Evolutionary conservation across 1,140 invertebrate species (phyloP).

Genomic region (Nebria ingens): DNA sequence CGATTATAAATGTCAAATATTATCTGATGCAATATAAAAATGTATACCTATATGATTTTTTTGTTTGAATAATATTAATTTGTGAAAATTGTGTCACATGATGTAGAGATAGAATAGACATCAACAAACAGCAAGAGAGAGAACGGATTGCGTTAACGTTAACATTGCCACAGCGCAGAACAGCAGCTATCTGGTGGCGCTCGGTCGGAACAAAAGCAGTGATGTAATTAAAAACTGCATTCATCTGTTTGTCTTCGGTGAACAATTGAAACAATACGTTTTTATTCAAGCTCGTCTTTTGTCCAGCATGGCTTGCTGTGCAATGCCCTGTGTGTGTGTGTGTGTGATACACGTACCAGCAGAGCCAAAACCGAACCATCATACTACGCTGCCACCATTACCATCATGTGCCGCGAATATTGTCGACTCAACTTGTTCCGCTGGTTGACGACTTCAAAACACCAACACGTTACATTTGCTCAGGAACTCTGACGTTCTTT

Average conservation of each 20-base stretch:
- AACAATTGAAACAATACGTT: conserved; percentile 23
- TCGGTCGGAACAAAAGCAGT: conserved; percentile 11
- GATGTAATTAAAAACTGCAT: conserved; percentile 22
- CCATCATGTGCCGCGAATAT: not conserved
- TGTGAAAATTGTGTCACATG: too few relatives aligned
- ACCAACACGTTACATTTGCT: not conserved
- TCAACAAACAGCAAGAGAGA: too few relatives aligned
- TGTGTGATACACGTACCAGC: not conserved
- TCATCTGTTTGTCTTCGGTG: conserved; percentile 20
- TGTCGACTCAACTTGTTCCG: not conserved
- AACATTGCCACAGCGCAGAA: not conserved
- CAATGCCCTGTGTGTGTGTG: too few relatives aligned
- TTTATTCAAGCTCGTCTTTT: conserved; percentile 13
- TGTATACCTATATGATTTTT: too few relatives aligned
- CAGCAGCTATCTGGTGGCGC: not conserved
- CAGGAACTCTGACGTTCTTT: not conserved
- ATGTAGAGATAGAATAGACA: too few relatives aligned
- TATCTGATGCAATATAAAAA: too few relatives aligned
- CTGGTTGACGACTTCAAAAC: not conserved
- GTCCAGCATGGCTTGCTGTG: conserved; percentile 5
- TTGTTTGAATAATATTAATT: too few relatives aligned
- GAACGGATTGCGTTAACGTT: too few relatives aligned
- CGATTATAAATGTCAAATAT: too few relatives aligned
- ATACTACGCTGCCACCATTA: not conserved
- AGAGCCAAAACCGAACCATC: not conserved